Percentiles rank a stretch among this genome's conserved stretches.
Evolutionary conservation across 2,797 vertebrate species (phyloP).

Genomic region (Sciurus carolinensis): DNA sequence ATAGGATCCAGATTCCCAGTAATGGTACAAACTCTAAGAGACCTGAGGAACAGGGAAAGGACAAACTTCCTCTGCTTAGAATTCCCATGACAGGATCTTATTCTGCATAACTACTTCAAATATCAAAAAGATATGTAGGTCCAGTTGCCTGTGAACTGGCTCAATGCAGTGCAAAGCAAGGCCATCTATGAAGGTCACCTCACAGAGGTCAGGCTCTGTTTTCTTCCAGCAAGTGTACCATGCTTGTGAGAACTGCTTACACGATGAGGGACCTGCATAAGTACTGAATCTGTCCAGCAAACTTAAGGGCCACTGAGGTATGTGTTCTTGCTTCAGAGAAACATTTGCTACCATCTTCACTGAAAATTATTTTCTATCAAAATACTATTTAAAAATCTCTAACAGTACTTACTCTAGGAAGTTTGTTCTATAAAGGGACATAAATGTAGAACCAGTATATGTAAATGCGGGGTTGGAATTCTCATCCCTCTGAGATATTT

Average conservation of each 20-base stretch:
- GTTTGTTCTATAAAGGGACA: conserved; percentile 1
- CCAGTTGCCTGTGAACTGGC: neutral
- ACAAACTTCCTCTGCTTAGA: neutral
- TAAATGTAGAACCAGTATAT: neutral
- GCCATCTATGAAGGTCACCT: neutral
- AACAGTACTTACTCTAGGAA: neutral
- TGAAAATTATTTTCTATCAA: conserved; percentile 21
- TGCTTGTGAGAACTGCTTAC: neutral
- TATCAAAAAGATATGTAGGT: neutral
- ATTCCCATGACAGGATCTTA: accelerated
- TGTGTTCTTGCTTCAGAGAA: neutral
- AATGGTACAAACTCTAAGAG: neutral
- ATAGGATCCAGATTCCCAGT: neutral
- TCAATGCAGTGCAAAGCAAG: neutral
- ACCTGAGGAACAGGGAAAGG: neutral
- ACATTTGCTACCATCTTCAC: neutral
- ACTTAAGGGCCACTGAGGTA: neutral
- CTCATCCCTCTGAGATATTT: neutral
- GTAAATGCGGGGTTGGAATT: neutral
- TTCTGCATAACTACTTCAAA: neutral
- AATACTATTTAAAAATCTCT: neutral
- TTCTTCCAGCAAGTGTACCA: neutral
- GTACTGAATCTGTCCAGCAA: neutral
- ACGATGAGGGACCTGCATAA: neutral
- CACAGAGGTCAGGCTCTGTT: neutral